These are phyloP conservation scores for Pomatorhinus ruficollis DNA, from an alignment of 2,113 vertebrate species.

Conservation along the genomic window DNA sequence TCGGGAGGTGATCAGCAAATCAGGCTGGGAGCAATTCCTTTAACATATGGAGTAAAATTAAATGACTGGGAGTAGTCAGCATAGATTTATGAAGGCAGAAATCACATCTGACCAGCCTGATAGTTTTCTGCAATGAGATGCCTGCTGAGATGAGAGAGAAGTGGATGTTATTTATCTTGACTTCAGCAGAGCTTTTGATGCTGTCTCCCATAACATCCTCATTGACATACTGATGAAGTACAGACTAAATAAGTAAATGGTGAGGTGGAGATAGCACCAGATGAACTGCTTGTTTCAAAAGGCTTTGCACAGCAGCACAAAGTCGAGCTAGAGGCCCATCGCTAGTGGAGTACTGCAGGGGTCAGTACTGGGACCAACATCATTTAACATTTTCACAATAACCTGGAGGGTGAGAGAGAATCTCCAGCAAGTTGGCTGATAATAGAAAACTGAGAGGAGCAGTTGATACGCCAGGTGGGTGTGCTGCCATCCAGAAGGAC, in stretches of 20 bases:
- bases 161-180: neutral
- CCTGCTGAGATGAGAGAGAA: neutral
- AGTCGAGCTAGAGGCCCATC: neutral
- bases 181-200: neutral
- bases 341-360: neutral
- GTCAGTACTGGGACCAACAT: neutral
- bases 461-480: neutral
- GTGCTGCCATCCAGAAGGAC: neutral
- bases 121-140: neutral
- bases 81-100: constrained; percentile 8
- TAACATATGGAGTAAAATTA: neutral
- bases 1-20: neutral
- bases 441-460: neutral
- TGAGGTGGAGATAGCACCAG: neutral
- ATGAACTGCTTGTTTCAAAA: neutral
- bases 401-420: neutral
- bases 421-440: neutral
- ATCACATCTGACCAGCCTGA: neutral
- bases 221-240: neutral
- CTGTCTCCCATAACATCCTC: neutral
- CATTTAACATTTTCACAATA: neutral
- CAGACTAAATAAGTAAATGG: neutral
- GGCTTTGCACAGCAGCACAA: neutral
- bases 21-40: neutral
- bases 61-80: neutral